phyloP scores from a whole-genome alignment of 2,888 invertebrate species.

The Thera obeliscata region DNA sequence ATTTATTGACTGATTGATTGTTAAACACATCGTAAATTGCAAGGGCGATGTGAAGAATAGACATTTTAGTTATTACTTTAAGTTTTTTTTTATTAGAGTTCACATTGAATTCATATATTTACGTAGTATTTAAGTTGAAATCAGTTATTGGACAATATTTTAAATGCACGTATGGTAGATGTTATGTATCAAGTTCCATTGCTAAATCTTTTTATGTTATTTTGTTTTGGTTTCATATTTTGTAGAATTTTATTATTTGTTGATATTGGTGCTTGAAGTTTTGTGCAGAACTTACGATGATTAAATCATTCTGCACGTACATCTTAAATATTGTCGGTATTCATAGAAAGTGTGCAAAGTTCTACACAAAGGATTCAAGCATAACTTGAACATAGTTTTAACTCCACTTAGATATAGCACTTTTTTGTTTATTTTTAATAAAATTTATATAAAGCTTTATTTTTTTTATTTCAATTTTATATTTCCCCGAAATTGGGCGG shows the following conservation, averaged over 20 bases:
- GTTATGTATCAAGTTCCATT: conserved; percentile 62
- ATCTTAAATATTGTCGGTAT: not conserved
- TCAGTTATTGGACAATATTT: conserved; percentile 45
- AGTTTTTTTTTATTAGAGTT: conserved; percentile 58
- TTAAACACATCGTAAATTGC: conserved; percentile 60
- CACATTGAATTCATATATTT: conserved; percentile 60
- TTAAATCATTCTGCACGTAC: conserved; percentile 6
- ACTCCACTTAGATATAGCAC: conserved; percentile 59
- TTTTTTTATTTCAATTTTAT: conserved; percentile 60
- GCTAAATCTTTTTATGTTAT: conserved; percentile 55
- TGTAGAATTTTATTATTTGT: conserved; percentile 45
- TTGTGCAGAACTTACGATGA: conserved; percentile 45
- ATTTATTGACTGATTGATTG: conserved; percentile 71
- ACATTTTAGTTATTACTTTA: conserved; percentile 53
- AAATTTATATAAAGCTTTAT: conserved; percentile 60
- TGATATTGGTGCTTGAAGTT: conserved; percentile 47
- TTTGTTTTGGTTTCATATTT: conserved; percentile 48
- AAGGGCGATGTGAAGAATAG: conserved; percentile 53
- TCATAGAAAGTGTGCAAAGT: conserved; percentile 18
- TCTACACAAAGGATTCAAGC: conserved; percentile 56
- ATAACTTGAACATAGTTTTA: conserved; percentile 55
- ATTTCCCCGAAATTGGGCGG: conserved; percentile 66
- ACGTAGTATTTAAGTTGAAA: conserved; percentile 41
- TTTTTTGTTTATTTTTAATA: conserved; percentile 64
- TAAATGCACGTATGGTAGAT: conserved; percentile 67